Conservation (phyloP, 1,140 invertebrate species). For the Halesus radiatus region DNA sequence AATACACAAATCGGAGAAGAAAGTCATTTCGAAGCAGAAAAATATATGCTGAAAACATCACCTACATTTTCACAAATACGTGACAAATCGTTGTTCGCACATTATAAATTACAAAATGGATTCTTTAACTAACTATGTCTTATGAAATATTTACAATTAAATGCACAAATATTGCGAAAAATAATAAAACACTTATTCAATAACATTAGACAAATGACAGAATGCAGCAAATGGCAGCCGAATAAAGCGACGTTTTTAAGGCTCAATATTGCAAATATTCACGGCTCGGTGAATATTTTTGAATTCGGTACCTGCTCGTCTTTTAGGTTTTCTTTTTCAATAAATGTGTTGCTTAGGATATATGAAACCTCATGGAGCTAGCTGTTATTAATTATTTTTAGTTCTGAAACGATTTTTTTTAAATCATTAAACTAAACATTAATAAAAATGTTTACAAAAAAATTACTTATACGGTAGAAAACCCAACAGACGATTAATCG, state of each 20-base stretch:
- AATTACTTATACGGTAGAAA: too few relatives aligned
- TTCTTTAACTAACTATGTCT: slow-evolving; percentile 37
- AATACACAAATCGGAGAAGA: slow-evolving; percentile 25
- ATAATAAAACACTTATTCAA: slow-evolving; percentile 66
- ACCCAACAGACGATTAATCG: too few relatives aligned
- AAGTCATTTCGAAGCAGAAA: slow-evolving; percentile 29
- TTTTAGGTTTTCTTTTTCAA: not conserved
- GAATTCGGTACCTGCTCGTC: not conserved
- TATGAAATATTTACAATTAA: slow-evolving; percentile 45
- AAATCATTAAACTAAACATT: too few relatives aligned
- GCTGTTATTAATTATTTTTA: too few relatives aligned
- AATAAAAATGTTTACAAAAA: too few relatives aligned
- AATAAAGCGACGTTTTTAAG: slow-evolving; percentile 58
- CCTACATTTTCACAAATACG: slow-evolving; percentile 48
- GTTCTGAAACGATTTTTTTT: too few relatives aligned
- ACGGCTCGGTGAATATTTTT: slow-evolving; percentile 16
- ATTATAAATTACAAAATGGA: slow-evolving; percentile 29
- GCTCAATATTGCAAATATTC: slow-evolving; percentile 9
- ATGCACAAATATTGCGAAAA: slow-evolving; percentile 55
- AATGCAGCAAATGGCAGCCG: slow-evolving; percentile 66
- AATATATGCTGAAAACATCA: slow-evolving; percentile 45
- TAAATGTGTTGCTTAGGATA: not conserved
- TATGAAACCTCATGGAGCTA: too few relatives aligned
- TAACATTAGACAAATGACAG: slow-evolving; percentile 70
- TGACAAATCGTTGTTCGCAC: slow-evolving; percentile 44